These are phyloP conservation scores for Euzetes globulus DNA, from an alignment of 2,888 invertebrate species.

Conservation along the genomic window DNA sequence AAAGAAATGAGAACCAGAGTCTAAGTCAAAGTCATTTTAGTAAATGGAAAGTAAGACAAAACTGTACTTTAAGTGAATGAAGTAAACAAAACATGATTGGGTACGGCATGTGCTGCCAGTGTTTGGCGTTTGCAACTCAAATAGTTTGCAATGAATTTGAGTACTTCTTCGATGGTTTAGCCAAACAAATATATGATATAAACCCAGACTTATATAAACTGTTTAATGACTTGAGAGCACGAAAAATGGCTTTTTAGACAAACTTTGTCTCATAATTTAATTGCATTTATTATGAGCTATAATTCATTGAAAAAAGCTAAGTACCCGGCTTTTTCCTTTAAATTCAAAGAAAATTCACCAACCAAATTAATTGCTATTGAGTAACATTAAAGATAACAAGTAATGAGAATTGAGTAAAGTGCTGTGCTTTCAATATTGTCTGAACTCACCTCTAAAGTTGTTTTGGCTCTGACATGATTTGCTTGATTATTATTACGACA, in stretches of 20 bases:
- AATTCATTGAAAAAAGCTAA: too few relatives aligned
- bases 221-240: slow-evolving; percentile 3
- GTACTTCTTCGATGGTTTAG: slow-evolving; percentile 2
- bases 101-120: not conserved
- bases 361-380: too few relatives aligned
- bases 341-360: too few relatives aligned
- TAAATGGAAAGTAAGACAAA: not conserved
- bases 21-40: not conserved
- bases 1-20: not conserved
- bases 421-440: not conserved
- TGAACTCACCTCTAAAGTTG: slow-evolving; percentile 11
- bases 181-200: slow-evolving; percentile 16
- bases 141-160: slow-evolving; percentile 1
- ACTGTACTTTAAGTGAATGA: not conserved
- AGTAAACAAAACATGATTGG: not conserved
- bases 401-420: not conserved
- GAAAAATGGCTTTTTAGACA: not conserved
- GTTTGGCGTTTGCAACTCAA: not conserved
- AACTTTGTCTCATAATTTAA: not conserved
- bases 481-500: not conserved
- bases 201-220: slow-evolving; percentile 12
- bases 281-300: too few relatives aligned
- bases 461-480: not conserved
- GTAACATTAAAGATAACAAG: too few relatives aligned
- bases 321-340: too few relatives aligned